Conservation (phyloP, 2,797 vertebrate species). For the Lepidocolaptes lacrymiger region DNA sequence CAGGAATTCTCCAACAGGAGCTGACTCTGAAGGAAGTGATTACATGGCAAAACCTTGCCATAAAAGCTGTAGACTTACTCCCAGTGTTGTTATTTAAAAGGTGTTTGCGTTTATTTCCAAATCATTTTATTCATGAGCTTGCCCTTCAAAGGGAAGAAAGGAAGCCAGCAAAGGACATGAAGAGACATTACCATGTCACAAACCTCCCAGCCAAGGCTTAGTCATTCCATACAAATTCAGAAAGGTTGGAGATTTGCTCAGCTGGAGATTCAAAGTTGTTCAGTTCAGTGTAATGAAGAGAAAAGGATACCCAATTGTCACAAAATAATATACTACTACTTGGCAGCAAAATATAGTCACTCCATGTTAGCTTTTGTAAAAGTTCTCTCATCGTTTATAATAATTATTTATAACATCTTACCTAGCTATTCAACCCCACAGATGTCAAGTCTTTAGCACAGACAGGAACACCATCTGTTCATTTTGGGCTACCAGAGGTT, state of each 20-base stretch:
- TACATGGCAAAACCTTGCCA: neutral
- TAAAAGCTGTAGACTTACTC: neutral
- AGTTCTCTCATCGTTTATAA: neutral
- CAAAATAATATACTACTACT: neutral
- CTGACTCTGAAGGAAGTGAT: neutral
- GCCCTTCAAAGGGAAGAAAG: neutral
- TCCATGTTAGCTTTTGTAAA: neutral
- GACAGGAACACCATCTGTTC: neutral
- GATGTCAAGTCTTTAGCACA: neutral
- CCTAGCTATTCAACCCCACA: neutral
- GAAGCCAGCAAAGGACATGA: neutral
- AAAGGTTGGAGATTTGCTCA: neutral
- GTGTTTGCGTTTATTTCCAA: neutral
- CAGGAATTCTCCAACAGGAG: neutral
- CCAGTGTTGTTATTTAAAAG: neutral
- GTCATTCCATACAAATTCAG: neutral
- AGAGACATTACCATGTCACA: neutral
- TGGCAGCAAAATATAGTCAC: neutral
- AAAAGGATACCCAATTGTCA: neutral
- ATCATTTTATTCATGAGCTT: neutral
- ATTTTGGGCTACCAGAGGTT: neutral
- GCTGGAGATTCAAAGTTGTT: neutral
- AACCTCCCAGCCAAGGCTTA: neutral
- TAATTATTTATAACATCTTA: neutral
- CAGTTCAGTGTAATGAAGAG: neutral